Conservation (phyloP, 2,113 vertebrate genomes). For the Sialia sialis region DNA sequence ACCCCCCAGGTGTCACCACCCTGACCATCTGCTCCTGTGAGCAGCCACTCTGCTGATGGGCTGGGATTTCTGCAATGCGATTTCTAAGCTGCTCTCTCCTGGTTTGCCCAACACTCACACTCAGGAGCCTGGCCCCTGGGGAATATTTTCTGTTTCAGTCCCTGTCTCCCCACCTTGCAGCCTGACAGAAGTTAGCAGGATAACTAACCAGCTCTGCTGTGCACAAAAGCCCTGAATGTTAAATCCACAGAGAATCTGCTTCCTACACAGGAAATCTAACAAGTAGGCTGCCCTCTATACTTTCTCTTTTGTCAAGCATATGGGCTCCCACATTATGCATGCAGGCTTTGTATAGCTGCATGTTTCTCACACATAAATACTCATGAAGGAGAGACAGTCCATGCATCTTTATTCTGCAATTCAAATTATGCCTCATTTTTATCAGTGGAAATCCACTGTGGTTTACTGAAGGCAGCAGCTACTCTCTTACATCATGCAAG, state of each 20-base stretch:
- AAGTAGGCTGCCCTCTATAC: neutral
- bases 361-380: slow-evolving; percentile 24
- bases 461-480: neutral
- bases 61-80: neutral
- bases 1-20: neutral
- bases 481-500: neutral
- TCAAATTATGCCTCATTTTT: slow-evolving; percentile 11
- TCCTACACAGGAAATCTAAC: neutral
- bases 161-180: neutral
- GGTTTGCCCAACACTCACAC: neutral
- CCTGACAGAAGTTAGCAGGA: neutral
- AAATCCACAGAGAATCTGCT: neutral
- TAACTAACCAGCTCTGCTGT: neutral
- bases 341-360: neutral
- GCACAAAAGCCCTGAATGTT: neutral
- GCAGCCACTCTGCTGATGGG: neutral
- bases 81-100: neutral
- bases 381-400: slow-evolving; percentile 5
- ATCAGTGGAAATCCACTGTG: neutral
- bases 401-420: neutral
- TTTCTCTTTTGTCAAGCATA: neutral
- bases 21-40: neutral
- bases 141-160: neutral
- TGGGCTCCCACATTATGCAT: slow-evolving; percentile 28
- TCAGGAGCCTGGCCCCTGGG: neutral